Base-by-base conservation (phyloP, 2,888 invertebrate species). In the Empis livida region DNA sequence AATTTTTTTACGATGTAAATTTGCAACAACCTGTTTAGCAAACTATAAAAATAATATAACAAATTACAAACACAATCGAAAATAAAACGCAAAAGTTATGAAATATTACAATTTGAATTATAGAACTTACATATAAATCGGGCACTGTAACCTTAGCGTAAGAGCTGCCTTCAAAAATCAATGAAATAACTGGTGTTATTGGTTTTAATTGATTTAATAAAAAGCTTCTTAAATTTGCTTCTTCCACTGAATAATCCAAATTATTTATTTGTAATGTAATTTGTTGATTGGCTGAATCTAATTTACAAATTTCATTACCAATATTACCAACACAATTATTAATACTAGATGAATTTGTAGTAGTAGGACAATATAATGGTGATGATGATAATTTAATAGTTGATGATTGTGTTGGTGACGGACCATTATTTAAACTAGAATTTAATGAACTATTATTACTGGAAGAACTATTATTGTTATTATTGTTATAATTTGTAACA, bases 1-100 rank as follows among this genome's bases (percentile, higher is more conserved):
- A 56, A 89, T 75, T 70, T 85, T 86, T 56, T 80, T 80, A 43
- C 86, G 77, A 60, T 90, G 88, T 53, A 89, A 71, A 60, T 84
- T 82, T 5, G 86, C 84, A 43, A 90, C 86, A 30, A 84, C 82
- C 54, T 75, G 77, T 57, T 79, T 79, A 10, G 80, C 80, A 52
- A 65, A 68, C 53, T 43, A 52, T 43, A 13, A 14, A 16, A 44
- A 47, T n/a, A 41, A 13, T 32, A n/a, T 40, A 14, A 17, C n/a
- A 5, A 14, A 42, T 27, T 16, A 40, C 31, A 45, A n/a, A n/a
- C n/a, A n/a, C n/a, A n/a, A n/a, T n/a, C n/a, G n/a, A n/a, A n/a
- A n/a, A n/a, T n/a, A n/a, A n/a, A n/a, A n/a, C n/a, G n/a, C n/a
- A n/a, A n/a, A n/a, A n/a, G n/a, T n/a, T n/a, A n/a, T n/a, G n/a